Evolutionary conservation across 2,888 invertebrate genomes (phyloP).

Genomic region (Trichopoda pennipes): DNA sequence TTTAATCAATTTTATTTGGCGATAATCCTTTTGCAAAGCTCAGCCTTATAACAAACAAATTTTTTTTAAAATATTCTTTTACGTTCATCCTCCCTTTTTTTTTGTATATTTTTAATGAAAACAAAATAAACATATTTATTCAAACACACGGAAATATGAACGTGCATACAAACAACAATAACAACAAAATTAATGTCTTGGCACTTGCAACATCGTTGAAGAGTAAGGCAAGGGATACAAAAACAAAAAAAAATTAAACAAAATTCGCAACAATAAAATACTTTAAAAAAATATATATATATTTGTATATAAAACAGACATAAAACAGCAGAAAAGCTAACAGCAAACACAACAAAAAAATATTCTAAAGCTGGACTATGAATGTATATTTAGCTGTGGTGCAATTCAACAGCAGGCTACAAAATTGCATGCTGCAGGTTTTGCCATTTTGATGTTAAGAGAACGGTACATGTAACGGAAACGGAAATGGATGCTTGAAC

Average conservation of each 20-base stretch:
- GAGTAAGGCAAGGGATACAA: constrained; percentile 44
- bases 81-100: background rate
- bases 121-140: background rate
- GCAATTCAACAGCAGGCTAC: constrained; percentile 27
- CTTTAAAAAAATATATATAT: constrained; percentile 7
- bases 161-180: background rate
- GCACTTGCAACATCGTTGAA: constrained; percentile 66
- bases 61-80: background rate
- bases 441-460: constrained; percentile 49
- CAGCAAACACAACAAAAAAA: constrained; percentile 30
- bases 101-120: background rate
- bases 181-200: constrained; percentile 63
- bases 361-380: constrained; percentile 18
- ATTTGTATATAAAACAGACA: background rate
- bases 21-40: too few relatives aligned
- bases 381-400: background rate
- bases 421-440: constrained; percentile 62
- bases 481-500: constrained; percentile 64
- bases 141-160: constrained; percentile 16
- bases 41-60: too few relatives aligned
- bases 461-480: constrained; percentile 65
- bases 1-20: too few relatives aligned
- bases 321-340: background rate
- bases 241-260: too few relatives aligned
- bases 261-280: constrained; percentile 15